Evolutionary conservation across 1,140 invertebrate species (phyloP).

Genomic region (Platorchestia sp.): DNA sequence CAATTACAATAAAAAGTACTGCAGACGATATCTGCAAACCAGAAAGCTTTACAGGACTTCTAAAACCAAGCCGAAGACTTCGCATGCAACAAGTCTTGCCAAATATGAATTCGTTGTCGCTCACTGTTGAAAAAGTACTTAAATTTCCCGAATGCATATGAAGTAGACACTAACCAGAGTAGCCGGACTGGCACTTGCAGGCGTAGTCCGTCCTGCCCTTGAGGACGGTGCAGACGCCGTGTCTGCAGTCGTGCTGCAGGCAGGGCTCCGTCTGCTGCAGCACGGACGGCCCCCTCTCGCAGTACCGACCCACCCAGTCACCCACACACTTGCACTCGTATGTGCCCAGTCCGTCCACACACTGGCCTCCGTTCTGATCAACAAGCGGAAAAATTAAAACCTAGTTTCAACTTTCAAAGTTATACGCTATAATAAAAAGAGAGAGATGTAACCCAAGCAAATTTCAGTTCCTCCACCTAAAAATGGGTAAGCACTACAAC

Average conservation of each 20-base stretch:
- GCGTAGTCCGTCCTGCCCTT: conserved; percentile 85
- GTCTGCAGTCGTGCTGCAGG: conserved; percentile 96
- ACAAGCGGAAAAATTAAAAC: neutral
- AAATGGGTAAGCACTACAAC: too few relatives aligned
- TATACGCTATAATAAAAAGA: too few relatives aligned
- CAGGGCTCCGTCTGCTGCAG: conserved; percentile 94
- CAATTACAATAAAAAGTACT: too few relatives aligned
- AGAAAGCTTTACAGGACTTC: too few relatives aligned
- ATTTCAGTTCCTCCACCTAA: too few relatives aligned
- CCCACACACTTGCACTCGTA: conserved; percentile 91
- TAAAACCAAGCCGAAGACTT: too few relatives aligned
- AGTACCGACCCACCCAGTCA: conserved; percentile 90
- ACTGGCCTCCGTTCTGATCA: conserved; percentile 87
- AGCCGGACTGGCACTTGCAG: conserved; percentile 96
- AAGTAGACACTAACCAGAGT: conserved; percentile 79
- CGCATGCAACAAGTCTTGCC: too few relatives aligned
- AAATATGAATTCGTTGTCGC: too few relatives aligned
- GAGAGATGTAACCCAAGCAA: too few relatives aligned
- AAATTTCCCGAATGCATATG: neutral
- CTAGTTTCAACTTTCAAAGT: too few relatives aligned
- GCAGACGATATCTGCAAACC: too few relatives aligned
- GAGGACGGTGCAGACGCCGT: conserved; percentile 95
- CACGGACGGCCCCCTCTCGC: conserved; percentile 81
- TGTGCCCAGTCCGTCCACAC: conserved; percentile 87
- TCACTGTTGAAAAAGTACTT: too few relatives aligned